Percentiles rank a stretch among this genome's conserved stretches.
phyloP scores from a whole-genome alignment of 2,888 invertebrate genomes.

The Phyllotreta striolata region DNA sequence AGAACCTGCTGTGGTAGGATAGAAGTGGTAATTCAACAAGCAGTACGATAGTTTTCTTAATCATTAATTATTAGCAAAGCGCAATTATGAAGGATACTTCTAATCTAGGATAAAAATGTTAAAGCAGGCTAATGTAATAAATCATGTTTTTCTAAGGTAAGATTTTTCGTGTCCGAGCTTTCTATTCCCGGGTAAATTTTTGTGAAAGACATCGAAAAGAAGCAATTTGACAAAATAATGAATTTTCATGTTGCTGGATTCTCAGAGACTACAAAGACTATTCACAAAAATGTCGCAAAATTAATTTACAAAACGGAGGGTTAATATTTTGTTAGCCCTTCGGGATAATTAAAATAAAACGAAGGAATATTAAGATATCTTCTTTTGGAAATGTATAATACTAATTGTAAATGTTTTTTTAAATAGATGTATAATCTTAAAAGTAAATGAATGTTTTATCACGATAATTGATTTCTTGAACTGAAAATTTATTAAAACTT shows the following conservation, averaged over 20 bases:
- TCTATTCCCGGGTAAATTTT: conserved; percentile 6
- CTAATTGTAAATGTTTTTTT: no score
- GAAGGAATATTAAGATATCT: neutral
- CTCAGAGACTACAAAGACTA: conserved; percentile 9
- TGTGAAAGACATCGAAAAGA: conserved; percentile 13
- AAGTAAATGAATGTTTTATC: no score
- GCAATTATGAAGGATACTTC: neutral
- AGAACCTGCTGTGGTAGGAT: conserved; percentile 1
- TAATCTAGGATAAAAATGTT: conserved; percentile 8
- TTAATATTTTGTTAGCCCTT: conserved; percentile 19
- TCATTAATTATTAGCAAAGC: conserved; percentile 4
- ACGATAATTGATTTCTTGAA: neutral
- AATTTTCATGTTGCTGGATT: conserved; percentile 13
- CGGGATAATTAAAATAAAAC: conserved; percentile 6
- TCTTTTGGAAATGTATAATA: conserved; percentile 3
- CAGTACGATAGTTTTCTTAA: neutral
- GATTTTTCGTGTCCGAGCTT: conserved; percentile 11
- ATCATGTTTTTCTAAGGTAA: conserved; percentile 13
- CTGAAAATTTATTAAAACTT: neutral
- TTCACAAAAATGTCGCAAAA: conserved; percentile 20
- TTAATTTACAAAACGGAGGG: conserved; percentile 19
- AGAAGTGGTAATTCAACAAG: neutral
- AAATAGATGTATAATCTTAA: no score
- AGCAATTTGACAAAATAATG: conserved; percentile 23
- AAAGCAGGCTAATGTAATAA: conserved; percentile 12